Evolutionary conservation across 2,888 invertebrate genomes (phyloP).

Genomic region (Dryobotodes eremita): DNA sequence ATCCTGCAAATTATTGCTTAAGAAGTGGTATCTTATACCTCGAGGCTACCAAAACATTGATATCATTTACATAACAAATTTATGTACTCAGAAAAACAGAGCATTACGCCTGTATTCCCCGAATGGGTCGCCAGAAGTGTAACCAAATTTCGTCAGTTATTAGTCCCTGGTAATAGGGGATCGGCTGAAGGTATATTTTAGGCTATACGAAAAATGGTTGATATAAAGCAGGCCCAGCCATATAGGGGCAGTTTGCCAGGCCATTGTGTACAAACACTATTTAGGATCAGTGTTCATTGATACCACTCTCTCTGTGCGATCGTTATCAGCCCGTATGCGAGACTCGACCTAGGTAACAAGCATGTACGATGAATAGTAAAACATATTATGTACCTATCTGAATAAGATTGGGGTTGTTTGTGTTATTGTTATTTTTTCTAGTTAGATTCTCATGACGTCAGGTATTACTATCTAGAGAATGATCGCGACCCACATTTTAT

Average conservation of each 20-base stretch:
- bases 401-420: not conserved
- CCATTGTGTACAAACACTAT: slow-evolving; percentile 36
- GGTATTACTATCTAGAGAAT: not conserved
- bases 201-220: not conserved
- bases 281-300: slow-evolving; percentile 28
- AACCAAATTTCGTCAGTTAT: too few relatives aligned
- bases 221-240: too few relatives aligned
- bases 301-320: slow-evolving; percentile 1
- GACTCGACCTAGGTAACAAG: not conserved
- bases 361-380: not conserved
- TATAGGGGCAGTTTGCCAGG: slow-evolving; percentile 30
- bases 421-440: not conserved
- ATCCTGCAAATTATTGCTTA: not conserved
- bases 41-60: not conserved
- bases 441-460: not conserved
- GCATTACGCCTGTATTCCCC: not conserved
- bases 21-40: not conserved
- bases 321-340: slow-evolving; percentile 34
- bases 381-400: not conserved
- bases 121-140: too few relatives aligned
- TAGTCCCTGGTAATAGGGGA: too few relatives aligned
- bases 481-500: not conserved
- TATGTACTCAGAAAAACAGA: not conserved
- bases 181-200: not conserved
- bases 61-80: not conserved